Base-by-base conservation (phyloP, 2,113 vertebrate genomes). In the Oenanthe melanoleuca region DNA sequence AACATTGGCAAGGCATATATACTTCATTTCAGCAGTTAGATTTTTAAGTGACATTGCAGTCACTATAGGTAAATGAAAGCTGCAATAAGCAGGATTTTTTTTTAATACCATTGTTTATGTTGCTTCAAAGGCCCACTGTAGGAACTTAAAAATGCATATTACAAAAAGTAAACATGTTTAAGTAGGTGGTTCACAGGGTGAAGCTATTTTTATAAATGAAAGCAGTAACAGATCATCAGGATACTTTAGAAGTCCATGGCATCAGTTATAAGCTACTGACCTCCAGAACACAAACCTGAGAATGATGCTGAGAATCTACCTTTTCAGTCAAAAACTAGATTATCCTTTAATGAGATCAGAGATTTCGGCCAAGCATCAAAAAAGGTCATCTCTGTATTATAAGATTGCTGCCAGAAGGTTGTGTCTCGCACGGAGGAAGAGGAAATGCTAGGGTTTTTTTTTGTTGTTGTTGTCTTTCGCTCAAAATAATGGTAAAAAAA, bases 161-260 rank as follows among this genome's bases (percentile, higher is more conserved):
- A 82, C 80, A 52, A 65, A 80, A 90, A 77, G 74, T 81, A 80
- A 92, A 92, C 86, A 65, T 69, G 38, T 94, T 95, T 95, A 94
- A 93, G 89, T 94, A 86, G 77, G 71, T 93, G 88, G 75, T 93
- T 93, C 84, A 75, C 56, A 87, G 70, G 86, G 66, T 65, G 70
- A 88, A 91, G 84, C 89, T 96, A 83, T 97, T 97, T 97, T 96
- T 96, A 96, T 95, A 95, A 95, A 95, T 33, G 50, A 85, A 93
- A 82, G 60, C 89, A 93, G 66, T 84, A 80, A 55, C 78, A 34
- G 72, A 53, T 91, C 78, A 72, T 72, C 80, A 72, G 90, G 93
- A 69, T 90, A 75, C 69, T 79, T 96, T 29, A 86, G 87, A 89
- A 73, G 91, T 91, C 88, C 55, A 20, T 6, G 12, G 42, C 49